Conservation (phyloP, 2,888 invertebrate species). For the Marronus borbonicus region DNA sequence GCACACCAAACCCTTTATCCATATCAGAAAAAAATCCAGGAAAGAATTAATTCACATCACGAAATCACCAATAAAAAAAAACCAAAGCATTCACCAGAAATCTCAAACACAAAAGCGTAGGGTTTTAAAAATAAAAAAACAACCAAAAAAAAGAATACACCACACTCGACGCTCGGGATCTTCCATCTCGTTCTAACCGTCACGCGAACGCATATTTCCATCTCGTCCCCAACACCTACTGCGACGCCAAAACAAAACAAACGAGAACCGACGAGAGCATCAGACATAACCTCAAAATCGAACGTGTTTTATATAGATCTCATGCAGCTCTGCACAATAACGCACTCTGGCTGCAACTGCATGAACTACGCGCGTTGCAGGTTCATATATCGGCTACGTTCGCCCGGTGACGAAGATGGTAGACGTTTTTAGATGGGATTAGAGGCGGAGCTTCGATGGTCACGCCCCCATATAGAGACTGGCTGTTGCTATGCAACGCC, state of each 20-base stretch:
- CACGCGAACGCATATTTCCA: not conserved
- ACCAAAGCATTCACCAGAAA: no score
- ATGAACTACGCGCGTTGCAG: conserved; percentile 14
- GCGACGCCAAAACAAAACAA: conserved; percentile 15
- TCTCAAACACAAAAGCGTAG: no score
- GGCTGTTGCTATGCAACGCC: conserved; percentile 58
- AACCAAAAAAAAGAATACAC: conserved; percentile 33
- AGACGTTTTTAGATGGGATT: conserved; percentile 30
- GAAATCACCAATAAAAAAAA: no score
- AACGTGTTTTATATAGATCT: not conserved
- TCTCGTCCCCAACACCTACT: not conserved
- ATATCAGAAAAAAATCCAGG: no score
- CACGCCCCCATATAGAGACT: conserved; percentile 53
- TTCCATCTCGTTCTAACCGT: not conserved
- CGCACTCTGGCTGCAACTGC: conserved; percentile 44
- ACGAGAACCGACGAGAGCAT: not conserved
- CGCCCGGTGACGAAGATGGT: conserved; percentile 13
- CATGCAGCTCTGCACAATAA: conserved; percentile 32
- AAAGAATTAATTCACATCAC: no score
- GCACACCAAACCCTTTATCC: no score
- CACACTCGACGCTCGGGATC: conserved; percentile 1
- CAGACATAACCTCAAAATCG: conserved; percentile 36
- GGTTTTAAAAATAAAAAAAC: no score
- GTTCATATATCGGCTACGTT: conserved; percentile 37
- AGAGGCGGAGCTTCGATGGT: conserved; percentile 43